These are phyloP conservation scores for Biston stratarius DNA, from an alignment of 2,888 invertebrate genomes.

Conservation along the genomic window DNA sequence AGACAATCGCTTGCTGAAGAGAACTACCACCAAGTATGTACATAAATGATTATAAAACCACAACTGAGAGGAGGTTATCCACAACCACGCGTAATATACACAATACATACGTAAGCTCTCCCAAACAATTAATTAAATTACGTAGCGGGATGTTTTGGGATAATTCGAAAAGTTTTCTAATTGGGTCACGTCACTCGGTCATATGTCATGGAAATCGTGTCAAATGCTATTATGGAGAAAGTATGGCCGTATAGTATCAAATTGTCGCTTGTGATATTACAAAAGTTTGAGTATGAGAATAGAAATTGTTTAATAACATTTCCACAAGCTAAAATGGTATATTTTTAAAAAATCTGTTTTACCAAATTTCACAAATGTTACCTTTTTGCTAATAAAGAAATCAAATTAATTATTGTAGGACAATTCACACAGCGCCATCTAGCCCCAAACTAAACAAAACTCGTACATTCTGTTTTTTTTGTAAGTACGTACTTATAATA, in stretches of 20 bases:
- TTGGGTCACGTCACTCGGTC: constrained; percentile 55
- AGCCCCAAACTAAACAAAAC: no score
- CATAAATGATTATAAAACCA: not conserved
- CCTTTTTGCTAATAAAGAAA: no score
- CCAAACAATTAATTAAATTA: constrained; percentile 47
- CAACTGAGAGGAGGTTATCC: constrained; percentile 14
- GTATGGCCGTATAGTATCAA: constrained; percentile 9
- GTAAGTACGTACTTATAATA: no score
- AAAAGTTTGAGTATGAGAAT: constrained; percentile 10
- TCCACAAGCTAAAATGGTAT: not conserved
- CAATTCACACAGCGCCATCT: no score
- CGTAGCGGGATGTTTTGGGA: constrained; percentile 42
- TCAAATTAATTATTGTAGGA: no score
- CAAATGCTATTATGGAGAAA: constrained; percentile 36
- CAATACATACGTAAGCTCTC: constrained; percentile 38
- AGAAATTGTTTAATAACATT: not conserved
- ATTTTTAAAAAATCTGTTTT: not conserved
- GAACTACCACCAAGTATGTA: no score
- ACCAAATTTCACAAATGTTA: no score
- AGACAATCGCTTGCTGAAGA: no score
- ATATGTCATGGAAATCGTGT: constrained; percentile 49
- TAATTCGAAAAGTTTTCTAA: constrained; percentile 59
- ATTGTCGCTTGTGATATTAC: constrained; percentile 5
- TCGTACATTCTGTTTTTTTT: no score
- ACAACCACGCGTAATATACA: constrained; percentile 32